Base-by-base conservation (phyloP, 1,140 invertebrate genomes). In the Apocrypta bakeri region DNA sequence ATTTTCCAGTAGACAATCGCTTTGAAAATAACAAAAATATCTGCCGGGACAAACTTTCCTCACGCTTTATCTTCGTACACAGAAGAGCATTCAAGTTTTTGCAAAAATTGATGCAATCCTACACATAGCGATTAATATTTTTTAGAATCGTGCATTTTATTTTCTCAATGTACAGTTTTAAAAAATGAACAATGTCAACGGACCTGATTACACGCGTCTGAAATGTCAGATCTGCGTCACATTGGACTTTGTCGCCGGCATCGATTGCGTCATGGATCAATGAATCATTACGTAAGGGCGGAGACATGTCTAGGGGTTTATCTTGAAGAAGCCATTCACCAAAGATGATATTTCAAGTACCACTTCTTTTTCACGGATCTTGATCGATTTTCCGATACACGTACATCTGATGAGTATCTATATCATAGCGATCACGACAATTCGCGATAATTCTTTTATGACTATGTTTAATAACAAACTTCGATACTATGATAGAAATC, bases 191-290 rank as follows among this genome's bases (percentile, higher is more conserved):
- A 48, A 17, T 48, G 21, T 17, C 21, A 56, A 56, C 21, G n/a
- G n/a, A n/a, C n/a, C n/a, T n/a, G n/a, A n/a, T 37, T 37, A 37
- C 33, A 37, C 33, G 33, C 33, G 9, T 9, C 9, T 37, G 33
- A 71, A 71, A 1, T 3, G n/a, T 6, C 68, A 56, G 72, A 21
- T 61, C 12, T 66, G 8, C 63, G 27, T 17, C 8, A 11, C 27
- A 25, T 24, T 66, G n/a, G 31, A 42, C 71, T 69, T 74, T 81
- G 61, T 75, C 21, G 31, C 31, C 31, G 37, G 8, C 68, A 11
- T 9, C 27, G 33, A 68, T 83, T 82, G 76, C 81, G 42, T 83
- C 83, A 81, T 72, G 42, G 84, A 85, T 86, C 85, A 86, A 86
- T 82, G 85, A 77, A 85, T 79, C 77, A 63, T 86, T 85, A 79